phyloP scores from a whole-genome alignment of 2,888 invertebrate species.

The Heliconius aoede region DNA sequence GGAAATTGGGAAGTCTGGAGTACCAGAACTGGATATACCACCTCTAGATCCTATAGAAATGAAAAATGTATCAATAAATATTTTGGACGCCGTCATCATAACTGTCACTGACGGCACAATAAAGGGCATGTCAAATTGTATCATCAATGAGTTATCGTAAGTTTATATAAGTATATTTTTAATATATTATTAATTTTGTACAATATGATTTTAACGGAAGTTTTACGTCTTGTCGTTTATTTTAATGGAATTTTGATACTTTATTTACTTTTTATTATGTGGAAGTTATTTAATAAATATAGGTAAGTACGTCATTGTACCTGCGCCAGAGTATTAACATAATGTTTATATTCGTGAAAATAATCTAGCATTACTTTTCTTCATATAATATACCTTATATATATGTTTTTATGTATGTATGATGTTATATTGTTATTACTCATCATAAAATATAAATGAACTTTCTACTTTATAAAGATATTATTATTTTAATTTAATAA shows the following conservation, averaged over 20 bases:
- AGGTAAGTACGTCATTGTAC: too few relatives aligned
- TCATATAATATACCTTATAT: too few relatives aligned
- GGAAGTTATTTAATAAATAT: too few relatives aligned
- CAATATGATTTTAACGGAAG: not conserved
- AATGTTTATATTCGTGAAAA: not conserved
- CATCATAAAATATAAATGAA: too few relatives aligned
- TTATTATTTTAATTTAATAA: too few relatives aligned
- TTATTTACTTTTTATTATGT: too few relatives aligned
- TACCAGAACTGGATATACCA: constrained; percentile 26
- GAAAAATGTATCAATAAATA: constrained; percentile 24
- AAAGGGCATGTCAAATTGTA: constrained; percentile 37
- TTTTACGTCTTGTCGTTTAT: not conserved
- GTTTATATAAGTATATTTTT: constrained; percentile 14
- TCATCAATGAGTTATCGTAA: constrained; percentile 35
- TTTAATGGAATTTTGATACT: too few relatives aligned
- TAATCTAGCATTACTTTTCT: not conserved
- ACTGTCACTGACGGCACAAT: constrained; percentile 36
- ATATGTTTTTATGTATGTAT: too few relatives aligned
- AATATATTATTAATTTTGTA: too few relatives aligned
- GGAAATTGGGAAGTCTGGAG: constrained; percentile 21
- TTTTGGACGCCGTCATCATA: constrained; percentile 31
- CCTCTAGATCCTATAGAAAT: constrained; percentile 41
- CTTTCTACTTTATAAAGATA: too few relatives aligned
- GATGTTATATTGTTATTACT: too few relatives aligned
- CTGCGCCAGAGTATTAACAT: not conserved